Percentiles rank a stretch among this genome's conserved stretches.
phyloP scores from a whole-genome alignment of 2,888 invertebrate species.

The Empis livida region DNA sequence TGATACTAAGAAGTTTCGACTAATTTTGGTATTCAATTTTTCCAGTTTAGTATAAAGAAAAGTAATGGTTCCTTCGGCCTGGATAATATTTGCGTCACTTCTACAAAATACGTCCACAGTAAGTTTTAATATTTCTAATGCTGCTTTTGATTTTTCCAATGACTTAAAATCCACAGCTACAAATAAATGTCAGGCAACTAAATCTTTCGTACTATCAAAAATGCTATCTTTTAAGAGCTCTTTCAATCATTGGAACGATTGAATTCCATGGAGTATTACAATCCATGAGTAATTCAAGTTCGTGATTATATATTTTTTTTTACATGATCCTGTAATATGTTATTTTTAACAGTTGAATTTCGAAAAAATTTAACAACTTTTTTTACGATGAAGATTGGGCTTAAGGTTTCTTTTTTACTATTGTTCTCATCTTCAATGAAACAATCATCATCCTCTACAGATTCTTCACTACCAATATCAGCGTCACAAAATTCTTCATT shows the following conservation, averaged over 20 bases:
- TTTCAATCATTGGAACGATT: slow-evolving; percentile 3
- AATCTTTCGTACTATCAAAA: too few relatives aligned
- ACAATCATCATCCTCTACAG: not conserved
- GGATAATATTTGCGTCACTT: not conserved
- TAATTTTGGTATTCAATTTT: not conserved
- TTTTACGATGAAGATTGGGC: too few relatives aligned
- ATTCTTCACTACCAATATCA: not conserved
- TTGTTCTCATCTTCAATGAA: not conserved
- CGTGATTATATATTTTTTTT: slow-evolving; percentile 4
- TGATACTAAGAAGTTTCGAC: not conserved
- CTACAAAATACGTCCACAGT: not conserved
- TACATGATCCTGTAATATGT: slow-evolving; percentile 6
- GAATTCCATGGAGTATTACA: slow-evolving; percentile 11
- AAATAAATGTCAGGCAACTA: too few relatives aligned
- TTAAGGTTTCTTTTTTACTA: too few relatives aligned
- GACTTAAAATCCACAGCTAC: too few relatives aligned
- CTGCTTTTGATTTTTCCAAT: not conserved
- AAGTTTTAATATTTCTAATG: not conserved
- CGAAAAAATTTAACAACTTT: slow-evolving; percentile 10
- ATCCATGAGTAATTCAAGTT: slow-evolving; percentile 9
- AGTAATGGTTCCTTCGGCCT: not conserved
- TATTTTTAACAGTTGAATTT: slow-evolving; percentile 9
- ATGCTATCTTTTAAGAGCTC: too few relatives aligned
- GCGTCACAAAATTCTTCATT: not conserved
- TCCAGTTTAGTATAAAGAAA: not conserved